Percentiles rank a stretch among this genome's conserved stretches.
Evolutionary conservation across 2,113 vertebrate species (phyloP).

Genomic region (Lepus europaeus): DNA sequence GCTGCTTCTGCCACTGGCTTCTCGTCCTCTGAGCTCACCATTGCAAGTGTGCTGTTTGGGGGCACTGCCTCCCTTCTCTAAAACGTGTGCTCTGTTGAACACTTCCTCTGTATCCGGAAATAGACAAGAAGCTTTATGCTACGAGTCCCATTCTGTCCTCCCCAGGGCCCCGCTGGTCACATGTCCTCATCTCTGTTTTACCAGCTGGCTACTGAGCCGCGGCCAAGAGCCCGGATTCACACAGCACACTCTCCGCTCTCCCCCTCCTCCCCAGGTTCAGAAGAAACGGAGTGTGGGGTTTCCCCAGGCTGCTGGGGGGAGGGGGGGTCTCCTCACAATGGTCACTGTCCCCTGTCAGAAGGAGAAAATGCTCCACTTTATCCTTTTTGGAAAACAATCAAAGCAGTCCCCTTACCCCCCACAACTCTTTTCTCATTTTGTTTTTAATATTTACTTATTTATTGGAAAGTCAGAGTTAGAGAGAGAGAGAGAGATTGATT

Average conservation of each 20-base stretch:
- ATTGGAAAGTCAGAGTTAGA: too few species aligned
- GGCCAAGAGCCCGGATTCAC: neutral
- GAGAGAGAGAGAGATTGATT: too few species aligned
- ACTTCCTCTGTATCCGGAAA: neutral
- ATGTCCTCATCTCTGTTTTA: neutral
- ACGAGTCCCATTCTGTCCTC: neutral
- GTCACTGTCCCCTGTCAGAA: neutral
- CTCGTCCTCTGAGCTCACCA: neutral
- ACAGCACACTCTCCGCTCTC: neutral
- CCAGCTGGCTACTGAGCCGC: neutral
- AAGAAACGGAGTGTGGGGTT: neutral
- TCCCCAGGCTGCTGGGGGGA: neutral
- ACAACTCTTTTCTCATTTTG: neutral
- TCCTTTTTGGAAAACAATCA: neutral
- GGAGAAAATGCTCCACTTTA: neutral
- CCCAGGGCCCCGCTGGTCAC: neutral
- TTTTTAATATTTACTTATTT: too few species aligned
- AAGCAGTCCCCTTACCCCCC: neutral
- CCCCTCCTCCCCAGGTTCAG: neutral
- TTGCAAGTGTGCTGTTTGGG: accelerated
- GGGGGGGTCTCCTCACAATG: neutral
- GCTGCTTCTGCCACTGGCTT: neutral
- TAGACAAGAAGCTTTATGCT: neutral
- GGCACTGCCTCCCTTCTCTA: neutral
- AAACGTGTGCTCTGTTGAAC: neutral